Conservation (phyloP, 2,888 invertebrate genomes). For the Agrotis clavis region DNA sequence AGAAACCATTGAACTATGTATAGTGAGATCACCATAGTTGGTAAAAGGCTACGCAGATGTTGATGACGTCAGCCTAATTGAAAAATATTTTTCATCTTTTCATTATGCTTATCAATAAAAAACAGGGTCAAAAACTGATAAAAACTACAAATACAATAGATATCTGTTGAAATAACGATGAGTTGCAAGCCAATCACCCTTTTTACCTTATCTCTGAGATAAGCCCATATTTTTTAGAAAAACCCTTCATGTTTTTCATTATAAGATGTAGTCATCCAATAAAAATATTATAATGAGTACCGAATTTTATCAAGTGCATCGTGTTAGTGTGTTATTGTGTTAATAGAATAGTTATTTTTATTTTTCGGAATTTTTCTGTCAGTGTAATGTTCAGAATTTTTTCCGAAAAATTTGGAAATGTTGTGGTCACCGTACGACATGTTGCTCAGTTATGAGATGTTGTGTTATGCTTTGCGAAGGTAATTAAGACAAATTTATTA, state of each 20-base stretch:
- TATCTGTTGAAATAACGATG: slow-evolving; percentile 5
- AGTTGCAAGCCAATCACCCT: slow-evolving; percentile 28
- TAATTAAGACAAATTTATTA: slow-evolving; percentile 10
- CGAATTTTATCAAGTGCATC: slow-evolving; percentile 48
- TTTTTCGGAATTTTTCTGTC: not conserved
- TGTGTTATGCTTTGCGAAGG: slow-evolving; percentile 36
- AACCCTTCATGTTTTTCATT: slow-evolving; percentile 48
- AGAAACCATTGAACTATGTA: no score
- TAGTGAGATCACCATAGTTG: no score
- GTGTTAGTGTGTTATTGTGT: slow-evolving; percentile 29
- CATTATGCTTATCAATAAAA: slow-evolving; percentile 13
- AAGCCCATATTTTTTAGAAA: slow-evolving; percentile 44
- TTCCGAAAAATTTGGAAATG: slow-evolving; percentile 21
- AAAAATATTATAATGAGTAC: slow-evolving; percentile 38
- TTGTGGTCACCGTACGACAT: slow-evolving; percentile 45
- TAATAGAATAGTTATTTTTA: slow-evolving; percentile 1
- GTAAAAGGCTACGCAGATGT: no score
- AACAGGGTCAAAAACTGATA: slow-evolving; percentile 41
- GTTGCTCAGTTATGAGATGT: slow-evolving; percentile 28
- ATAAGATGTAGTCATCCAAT: slow-evolving; percentile 34
- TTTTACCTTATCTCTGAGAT: slow-evolving; percentile 36
- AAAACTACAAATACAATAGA: slow-evolving; percentile 23
- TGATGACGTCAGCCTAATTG: no score
- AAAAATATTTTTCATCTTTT: slow-evolving; percentile 8
- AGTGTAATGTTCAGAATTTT: not conserved